Conservation (phyloP, 2,113 vertebrate genomes). For the Beaufortia kweichowensis region DNA sequence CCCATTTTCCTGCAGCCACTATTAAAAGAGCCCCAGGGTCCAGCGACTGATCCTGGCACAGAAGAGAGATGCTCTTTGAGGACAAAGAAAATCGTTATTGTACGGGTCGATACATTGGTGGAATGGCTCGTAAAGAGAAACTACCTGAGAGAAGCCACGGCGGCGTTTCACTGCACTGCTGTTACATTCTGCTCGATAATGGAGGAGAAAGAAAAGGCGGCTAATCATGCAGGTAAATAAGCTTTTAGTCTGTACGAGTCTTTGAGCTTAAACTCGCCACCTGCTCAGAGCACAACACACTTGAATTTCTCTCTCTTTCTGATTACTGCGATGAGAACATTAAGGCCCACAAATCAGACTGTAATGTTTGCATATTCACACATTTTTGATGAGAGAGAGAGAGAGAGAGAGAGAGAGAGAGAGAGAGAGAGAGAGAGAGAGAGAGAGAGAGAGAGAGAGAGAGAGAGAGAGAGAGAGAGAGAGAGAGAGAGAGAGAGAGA, state of each 20-base stretch:
- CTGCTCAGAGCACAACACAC: conserved; percentile 7
- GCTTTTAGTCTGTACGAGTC: conserved; percentile 33
- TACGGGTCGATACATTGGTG: conserved; percentile 47
- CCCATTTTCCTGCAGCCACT: conserved; percentile 28
- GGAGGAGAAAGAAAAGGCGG: conserved; percentile 28
- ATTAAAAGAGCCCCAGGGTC: conserved; percentile 58
- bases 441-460: neutral
- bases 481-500: neutral
- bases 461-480: neutral
- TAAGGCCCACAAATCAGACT: neutral
- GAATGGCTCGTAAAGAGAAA: conserved; percentile 38
- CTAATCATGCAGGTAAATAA: conserved; percentile 44
- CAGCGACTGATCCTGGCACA: conserved; percentile 48
- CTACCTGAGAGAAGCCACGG: conserved; percentile 34
- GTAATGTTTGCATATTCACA: neutral
- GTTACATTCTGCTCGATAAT: conserved; percentile 19
- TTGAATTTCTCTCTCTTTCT: neutral
- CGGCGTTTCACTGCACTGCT: conserved; percentile 9
- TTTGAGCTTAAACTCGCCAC: conserved; percentile 25
- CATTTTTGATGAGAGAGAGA: neutral
- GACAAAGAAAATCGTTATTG: conserved; percentile 48
- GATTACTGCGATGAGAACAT: conserved; percentile 21
- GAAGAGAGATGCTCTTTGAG: conserved; percentile 48
- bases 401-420: neutral
- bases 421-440: neutral